Evolutionary conservation across 2,113 vertebrate species (phyloP), one percentile per base, ranked within the genome.

Genomic region (Zosterops pallidus): DNA sequence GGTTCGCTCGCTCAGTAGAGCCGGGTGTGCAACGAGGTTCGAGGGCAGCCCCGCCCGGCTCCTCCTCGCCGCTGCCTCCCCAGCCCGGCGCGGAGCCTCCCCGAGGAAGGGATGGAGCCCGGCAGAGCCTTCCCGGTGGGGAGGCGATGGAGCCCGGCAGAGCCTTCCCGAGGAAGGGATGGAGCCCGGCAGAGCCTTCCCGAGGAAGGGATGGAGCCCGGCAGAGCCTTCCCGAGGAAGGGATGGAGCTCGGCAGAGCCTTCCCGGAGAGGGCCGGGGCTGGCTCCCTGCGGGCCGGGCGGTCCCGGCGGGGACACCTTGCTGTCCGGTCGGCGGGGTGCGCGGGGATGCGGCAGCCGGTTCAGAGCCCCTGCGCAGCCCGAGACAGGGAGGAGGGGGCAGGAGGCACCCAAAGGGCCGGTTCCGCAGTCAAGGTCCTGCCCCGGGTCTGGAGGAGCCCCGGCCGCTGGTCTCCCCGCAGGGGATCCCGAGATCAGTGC

Each of bases 401-500:
- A 3, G 62, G 9, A 4, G 60, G 50, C 31, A 0, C 24, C 33
- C 23, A 0, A 11, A 14, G 28, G 21, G 9, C 23, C 5, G 9
- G 1, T 20, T 8, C 23, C 1, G 33, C 21, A 5, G 29, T 44
- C 12, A 9, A 3, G 59, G 7, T 39, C 23, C 24, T 2, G 16
- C 9, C 29, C 9, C 14, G 4, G 22, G 4, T 22, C 46, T 14
- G 53, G 37, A 31, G 39, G 22, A 39, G 55, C 33, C 46, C 46
- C 11, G 23, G 64, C 16, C 8, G 23, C 29, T 14, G 81, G 7
- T 53, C 8, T 6, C 0, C 9, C 1, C 12, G 12, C 18, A 0
- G 7, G 6, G 63, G 12, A n/a, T 5, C 15, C 2, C n/a, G 21
- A 26, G 1, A 9, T 14, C 9, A 0, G 31, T 5, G 24, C 1